Evolutionary conservation across 2,888 invertebrate species (phyloP).

Genomic region (Alsophila aescularia): DNA sequence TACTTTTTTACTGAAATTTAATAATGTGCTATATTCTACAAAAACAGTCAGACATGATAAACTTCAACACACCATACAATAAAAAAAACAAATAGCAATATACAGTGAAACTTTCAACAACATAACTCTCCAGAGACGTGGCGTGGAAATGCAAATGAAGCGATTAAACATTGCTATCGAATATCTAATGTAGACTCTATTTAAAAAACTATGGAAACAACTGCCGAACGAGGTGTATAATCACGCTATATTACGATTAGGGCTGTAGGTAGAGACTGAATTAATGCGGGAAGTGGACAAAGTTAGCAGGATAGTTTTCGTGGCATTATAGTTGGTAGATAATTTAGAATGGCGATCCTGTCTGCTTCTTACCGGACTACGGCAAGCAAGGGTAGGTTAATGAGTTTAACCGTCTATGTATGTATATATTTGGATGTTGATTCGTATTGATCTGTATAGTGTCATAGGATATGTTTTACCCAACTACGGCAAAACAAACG

Average conservation of each 20-base stretch:
- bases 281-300: conserved; percentile 62
- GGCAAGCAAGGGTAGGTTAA: too few species aligned
- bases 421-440: too few species aligned
- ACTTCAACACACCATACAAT: not conserved
- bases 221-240: conserved; percentile 54
- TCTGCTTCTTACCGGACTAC: too few species aligned
- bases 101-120: conserved; percentile 11
- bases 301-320: conserved; percentile 18
- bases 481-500: too few species aligned
- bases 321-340: conserved; percentile 7
- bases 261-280: conserved; percentile 44
- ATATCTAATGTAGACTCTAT: conserved; percentile 29
- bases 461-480: too few species aligned
- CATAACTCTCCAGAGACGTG: conserved; percentile 25
- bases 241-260: conserved; percentile 75
- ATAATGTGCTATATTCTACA: too few species aligned
- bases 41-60: too few species aligned
- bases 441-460: too few species aligned
- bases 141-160: conserved; percentile 39
- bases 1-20: too few species aligned
- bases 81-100: not conserved
- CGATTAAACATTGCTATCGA: conserved; percentile 40
- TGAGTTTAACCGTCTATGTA: too few species aligned
- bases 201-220: conserved; percentile 46
- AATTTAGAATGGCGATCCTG: not conserved